Evolutionary conservation across 2,888 invertebrate species (phyloP).

Genomic region (Rhingia rostrata): DNA sequence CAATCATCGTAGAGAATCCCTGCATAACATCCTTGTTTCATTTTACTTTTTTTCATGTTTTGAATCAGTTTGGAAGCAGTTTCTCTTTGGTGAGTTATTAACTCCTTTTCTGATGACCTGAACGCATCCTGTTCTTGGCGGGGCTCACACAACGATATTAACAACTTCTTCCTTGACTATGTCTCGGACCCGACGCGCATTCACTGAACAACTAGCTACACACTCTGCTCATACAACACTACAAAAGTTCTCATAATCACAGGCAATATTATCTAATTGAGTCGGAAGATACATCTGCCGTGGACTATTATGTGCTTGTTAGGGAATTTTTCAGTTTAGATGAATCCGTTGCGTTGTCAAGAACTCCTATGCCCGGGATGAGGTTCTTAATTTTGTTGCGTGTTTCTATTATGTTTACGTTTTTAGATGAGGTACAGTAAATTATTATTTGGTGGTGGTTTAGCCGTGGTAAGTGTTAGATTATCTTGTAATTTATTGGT

Average conservation of each 20-base stretch:
- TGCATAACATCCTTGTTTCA: constrained; percentile 54
- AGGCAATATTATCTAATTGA: too few relatives aligned
- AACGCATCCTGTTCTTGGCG: constrained; percentile 23
- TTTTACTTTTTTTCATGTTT: constrained; percentile 46
- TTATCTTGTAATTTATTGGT: not conserved
- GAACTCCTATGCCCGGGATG: not conserved
- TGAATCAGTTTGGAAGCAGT: not conserved
- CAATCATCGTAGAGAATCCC: constrained; percentile 43
- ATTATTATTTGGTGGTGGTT: constrained; percentile 22
- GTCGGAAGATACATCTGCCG: too few relatives aligned
- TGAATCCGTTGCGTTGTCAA: not conserved
- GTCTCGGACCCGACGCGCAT: too few relatives aligned
- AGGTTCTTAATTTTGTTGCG: constrained; percentile 7
- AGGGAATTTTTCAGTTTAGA: not conserved
- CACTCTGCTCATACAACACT: too few relatives aligned
- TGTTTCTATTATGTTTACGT: constrained; percentile 4
- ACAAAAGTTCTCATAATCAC: too few relatives aligned
- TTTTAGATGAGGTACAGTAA: constrained; percentile 30
- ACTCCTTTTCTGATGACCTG: constrained; percentile 15
- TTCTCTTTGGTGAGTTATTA: constrained; percentile 24
- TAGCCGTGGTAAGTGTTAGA: constrained; percentile 7
- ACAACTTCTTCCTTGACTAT: too few relatives aligned
- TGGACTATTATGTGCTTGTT: too few relatives aligned
- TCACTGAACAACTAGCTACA: too few relatives aligned
- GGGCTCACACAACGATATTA: not conserved